phyloP scores from a whole-genome alignment of 2,888 invertebrate species.

The Amblyjoppa fuscipennis region DNA sequence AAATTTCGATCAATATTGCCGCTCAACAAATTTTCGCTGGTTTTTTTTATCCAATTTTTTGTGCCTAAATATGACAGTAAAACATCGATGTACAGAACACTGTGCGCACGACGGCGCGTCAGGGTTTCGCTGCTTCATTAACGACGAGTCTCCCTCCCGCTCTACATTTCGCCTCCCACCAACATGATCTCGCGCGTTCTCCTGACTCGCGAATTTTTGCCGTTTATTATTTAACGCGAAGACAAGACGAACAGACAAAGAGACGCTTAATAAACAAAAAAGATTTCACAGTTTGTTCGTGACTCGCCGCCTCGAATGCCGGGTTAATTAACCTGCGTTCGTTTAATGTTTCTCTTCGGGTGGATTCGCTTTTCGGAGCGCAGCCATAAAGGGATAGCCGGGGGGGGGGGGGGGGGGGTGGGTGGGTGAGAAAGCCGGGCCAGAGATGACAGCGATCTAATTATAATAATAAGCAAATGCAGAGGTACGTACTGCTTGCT shows the following conservation, averaged over 20 bases:
- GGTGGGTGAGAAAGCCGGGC: background rate
- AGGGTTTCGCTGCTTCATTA: background rate
- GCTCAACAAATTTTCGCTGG: background rate
- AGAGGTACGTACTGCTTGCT: background rate
- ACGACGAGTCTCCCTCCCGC: background rate
- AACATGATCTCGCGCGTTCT: background rate
- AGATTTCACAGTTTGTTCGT: background rate
- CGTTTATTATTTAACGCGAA: slow-evolving; percentile 1
- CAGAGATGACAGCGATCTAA: slow-evolving; percentile 10
- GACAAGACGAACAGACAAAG: background rate
- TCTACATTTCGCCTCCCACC: background rate
- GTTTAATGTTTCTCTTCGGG: slow-evolving; percentile 12
- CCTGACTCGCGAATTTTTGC: background rate
- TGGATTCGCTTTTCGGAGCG: background rate
- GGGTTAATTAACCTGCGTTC: slow-evolving; percentile 11
- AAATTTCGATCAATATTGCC: background rate
- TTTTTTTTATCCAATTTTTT: background rate
- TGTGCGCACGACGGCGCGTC: background rate
- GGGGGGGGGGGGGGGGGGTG: background rate
- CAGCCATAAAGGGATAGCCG: background rate
- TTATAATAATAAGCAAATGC: slow-evolving; percentile 29
- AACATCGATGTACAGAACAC: background rate
- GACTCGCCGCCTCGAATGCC: background rate
- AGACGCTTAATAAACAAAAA: background rate
- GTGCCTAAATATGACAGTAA: background rate